Evolutionary conservation across 2,888 invertebrate species (phyloP), one percentile per base, ranked within the genome.

Genomic region (Ophion costatus): DNA sequence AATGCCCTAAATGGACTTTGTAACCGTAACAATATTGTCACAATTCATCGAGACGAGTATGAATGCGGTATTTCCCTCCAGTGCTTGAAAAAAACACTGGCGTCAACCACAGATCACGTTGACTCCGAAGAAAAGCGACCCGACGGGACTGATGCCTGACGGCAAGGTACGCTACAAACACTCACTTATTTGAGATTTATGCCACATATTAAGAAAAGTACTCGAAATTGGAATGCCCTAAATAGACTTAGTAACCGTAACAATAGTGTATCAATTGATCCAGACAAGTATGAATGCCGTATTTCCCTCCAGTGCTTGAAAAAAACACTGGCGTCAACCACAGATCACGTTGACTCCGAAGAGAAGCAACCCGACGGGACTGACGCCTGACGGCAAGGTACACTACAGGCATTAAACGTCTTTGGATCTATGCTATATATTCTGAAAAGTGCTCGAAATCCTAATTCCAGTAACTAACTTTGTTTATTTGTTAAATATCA

Each of bases 301-400:
- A 33, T 33, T 33, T 33, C 33, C 33, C 33, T 33, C 33, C 33
- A 33, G 33, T 33, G 33, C 33, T 33, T 33, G 33, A 56, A 61
- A n/a, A 61, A 61, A 22, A 61, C 5, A 61, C 61, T 61, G 38
- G 38, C 38, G 38, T 38, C 38, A 38, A 38, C 38, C 38, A 38
- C 38, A 38, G 38, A 38, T 38, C 38, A 38, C 38, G 38, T 38
- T 38, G 7, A 38, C 56, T 17, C 56, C 56, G n/a, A 14, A 56
- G 56, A 57, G 57, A 57, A 57, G 57, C 9, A 20, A 57, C 57
- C 57, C 57, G 57, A n/a, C 57, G 57, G 57, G 57, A 57, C 57
- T 57, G 57, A 20, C 20, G 33, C 64, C 64, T 64, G 64, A 64
- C 64, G 64, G 64, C 64, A 64, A 29, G 64, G 64, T 64, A 64